These are phyloP conservation scores for Ecdyonurus torrentis DNA, from an alignment of 2,888 invertebrate genomes.

Conservation along the genomic window DNA sequence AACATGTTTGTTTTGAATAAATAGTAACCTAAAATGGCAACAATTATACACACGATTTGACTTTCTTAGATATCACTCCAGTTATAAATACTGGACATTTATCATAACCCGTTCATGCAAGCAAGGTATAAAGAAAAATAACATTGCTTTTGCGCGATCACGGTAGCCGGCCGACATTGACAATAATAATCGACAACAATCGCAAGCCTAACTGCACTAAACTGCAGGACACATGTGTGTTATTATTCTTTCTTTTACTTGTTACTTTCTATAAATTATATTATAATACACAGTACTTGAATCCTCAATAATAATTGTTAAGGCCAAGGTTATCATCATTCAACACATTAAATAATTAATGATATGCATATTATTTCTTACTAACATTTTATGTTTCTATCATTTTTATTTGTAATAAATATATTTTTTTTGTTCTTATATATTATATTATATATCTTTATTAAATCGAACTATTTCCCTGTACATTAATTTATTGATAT, in stretches of 20 bases:
- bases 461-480: no score
- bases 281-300: not conserved
- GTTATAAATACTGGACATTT: not conserved
- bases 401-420: not conserved
- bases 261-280: no score
- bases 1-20: no score
- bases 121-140: no score
- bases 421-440: not conserved
- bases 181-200: no score
- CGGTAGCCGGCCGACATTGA: no score
- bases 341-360: not conserved
- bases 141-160: no score
- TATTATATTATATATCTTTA: not conserved
- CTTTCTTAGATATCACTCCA: not conserved
- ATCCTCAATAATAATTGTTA: not conserved
- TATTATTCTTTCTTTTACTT: no score
- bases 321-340: not conserved
- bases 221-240: no score
- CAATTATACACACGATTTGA: not conserved
- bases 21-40: not conserved
- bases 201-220: no score
- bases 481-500: not conserved
- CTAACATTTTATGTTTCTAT: not conserved
- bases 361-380: not conserved
- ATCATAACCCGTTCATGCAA: not conserved